These are phyloP conservation scores for Tonatia bakeri DNA, from an alignment of 2,113 vertebrate genomes.

Conservation along the genomic window DNA sequence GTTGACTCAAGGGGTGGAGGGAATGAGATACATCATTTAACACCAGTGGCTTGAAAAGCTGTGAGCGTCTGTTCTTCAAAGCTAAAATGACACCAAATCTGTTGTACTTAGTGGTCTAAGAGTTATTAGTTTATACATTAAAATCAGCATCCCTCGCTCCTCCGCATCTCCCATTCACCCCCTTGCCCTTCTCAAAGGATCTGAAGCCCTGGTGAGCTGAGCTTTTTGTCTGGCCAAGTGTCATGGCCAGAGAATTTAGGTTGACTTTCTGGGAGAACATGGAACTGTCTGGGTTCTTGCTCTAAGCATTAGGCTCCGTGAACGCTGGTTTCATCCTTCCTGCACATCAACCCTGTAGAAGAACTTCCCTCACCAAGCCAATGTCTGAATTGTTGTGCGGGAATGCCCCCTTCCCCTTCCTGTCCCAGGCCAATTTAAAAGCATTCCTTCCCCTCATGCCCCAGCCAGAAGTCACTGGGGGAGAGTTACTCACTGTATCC, in stretches of 20 bases:
- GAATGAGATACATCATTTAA: slow-evolving; percentile 91
- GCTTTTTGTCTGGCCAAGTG: slow-evolving; percentile 64
- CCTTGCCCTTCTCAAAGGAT: slow-evolving; percentile 67
- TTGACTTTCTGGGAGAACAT: slow-evolving; percentile 42
- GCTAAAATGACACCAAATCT: slow-evolving; percentile 83
- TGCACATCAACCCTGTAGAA: accelerated
- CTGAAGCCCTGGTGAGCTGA: slow-evolving; percentile 41
- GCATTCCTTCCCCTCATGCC: background rate
- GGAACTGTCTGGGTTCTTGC: background rate
- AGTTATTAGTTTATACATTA: slow-evolving; percentile 84
- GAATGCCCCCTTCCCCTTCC: slow-evolving; percentile 15
- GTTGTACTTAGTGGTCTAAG: slow-evolving; percentile 82
- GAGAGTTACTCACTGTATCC: background rate
- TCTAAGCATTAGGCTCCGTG: background rate
- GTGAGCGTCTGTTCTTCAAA: slow-evolving; percentile 89
- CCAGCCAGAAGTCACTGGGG: background rate
- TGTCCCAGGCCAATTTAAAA: slow-evolving; percentile 41
- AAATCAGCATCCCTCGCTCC: slow-evolving; percentile 76
- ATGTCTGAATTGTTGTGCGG: background rate
- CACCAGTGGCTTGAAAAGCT: slow-evolving; percentile 90
- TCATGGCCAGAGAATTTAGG: slow-evolving; percentile 29
- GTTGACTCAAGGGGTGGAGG: slow-evolving; percentile 90
- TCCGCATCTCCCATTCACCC: slow-evolving; percentile 59
- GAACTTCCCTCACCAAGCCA: slow-evolving; percentile 2
- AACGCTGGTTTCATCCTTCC: background rate